Conservation (phyloP, 2,113 vertebrate genomes). For the Pimephales promelas region DNA sequence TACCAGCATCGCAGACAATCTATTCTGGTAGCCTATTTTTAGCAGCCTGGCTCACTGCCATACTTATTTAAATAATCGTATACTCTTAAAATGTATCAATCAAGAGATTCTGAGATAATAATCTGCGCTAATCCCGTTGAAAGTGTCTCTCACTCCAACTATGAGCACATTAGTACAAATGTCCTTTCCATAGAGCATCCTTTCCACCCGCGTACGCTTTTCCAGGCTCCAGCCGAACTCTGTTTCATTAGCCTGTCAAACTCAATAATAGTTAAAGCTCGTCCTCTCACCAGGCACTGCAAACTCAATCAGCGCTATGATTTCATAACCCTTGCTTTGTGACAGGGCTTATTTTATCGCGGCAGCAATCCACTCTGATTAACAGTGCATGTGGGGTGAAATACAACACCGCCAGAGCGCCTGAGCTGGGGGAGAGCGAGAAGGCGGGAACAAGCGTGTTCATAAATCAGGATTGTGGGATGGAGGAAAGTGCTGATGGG, state of each 20-base stretch:
- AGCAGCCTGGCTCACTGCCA: no score
- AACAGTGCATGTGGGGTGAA: slow-evolving; percentile 64
- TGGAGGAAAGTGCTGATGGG: slow-evolving; percentile 71
- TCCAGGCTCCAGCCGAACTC: slow-evolving; percentile 12
- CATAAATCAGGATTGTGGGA: slow-evolving; percentile 73
- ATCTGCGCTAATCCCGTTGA: no score
- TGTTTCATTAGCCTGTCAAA: slow-evolving; percentile 78
- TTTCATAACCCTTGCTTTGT: slow-evolving; percentile 86
- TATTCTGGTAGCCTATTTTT: no score
- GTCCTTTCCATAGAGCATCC: not conserved
- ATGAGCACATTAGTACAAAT: slow-evolving; percentile 45
- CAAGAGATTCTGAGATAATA: no score
- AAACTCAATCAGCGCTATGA: slow-evolving; percentile 87
- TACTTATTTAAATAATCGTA: no score
- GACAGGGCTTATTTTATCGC: slow-evolving; percentile 87
- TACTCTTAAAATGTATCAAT: no score
- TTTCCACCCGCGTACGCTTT: not conserved
- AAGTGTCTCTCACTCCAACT: not conserved
- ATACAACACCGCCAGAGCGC: slow-evolving; percentile 62
- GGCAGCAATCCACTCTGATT: slow-evolving; percentile 80
- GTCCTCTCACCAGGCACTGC: slow-evolving; percentile 71
- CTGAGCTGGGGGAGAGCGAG: slow-evolving; percentile 51
- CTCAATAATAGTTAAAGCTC: slow-evolving; percentile 75
- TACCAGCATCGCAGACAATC: not conserved
- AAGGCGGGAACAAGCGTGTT: slow-evolving; percentile 10